phyloP scores from a whole-genome alignment of 1,140 invertebrate genomes.

The Caenorhabditis latens region DNA sequence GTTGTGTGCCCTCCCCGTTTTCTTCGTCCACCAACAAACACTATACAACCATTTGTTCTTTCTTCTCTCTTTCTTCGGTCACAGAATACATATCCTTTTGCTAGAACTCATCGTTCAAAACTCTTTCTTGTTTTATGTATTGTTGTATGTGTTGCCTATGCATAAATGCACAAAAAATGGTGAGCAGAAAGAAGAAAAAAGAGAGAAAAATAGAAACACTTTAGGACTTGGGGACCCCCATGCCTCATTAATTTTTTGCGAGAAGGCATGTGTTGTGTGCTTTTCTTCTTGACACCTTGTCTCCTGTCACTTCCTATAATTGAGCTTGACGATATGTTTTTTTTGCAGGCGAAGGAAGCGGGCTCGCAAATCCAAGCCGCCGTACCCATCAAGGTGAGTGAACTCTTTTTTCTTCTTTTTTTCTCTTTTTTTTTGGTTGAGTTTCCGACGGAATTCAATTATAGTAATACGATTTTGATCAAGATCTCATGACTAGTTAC shows the following conservation, averaged over 20 bases:
- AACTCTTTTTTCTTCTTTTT: slow-evolving; percentile 6
- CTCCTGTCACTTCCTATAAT: slow-evolving; percentile 43
- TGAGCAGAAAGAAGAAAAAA: not conserved
- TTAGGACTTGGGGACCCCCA: not conserved
- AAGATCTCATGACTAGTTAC: not conserved
- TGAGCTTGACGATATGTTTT: slow-evolving; percentile 10
- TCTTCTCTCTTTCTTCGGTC: not conserved
- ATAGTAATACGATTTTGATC: slow-evolving; percentile 29
- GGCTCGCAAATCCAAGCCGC: slow-evolving; percentile 60
- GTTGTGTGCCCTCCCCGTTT: not conserved
- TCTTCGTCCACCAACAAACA: slow-evolving; percentile 17
- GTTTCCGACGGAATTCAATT: slow-evolving; percentile 50
- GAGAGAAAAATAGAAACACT: slow-evolving; percentile 30
- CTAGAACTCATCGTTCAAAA: slow-evolving; percentile 22
- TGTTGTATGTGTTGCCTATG: slow-evolving; percentile 38
- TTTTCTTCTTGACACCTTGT: not conserved
- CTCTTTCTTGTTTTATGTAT: slow-evolving; percentile 16
- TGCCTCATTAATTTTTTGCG: slow-evolving; percentile 60
- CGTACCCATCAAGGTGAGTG: slow-evolving; percentile 50
- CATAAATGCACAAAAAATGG: slow-evolving; percentile 45
- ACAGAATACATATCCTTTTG: not conserved
- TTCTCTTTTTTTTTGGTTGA: not conserved
- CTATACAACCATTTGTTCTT: slow-evolving; percentile 46
- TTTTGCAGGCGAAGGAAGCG: slow-evolving; percentile 62
- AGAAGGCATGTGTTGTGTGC: slow-evolving; percentile 52